Base-by-base conservation (phyloP, 2,113 vertebrate species). In the Sceloporus tristichus region DNA sequence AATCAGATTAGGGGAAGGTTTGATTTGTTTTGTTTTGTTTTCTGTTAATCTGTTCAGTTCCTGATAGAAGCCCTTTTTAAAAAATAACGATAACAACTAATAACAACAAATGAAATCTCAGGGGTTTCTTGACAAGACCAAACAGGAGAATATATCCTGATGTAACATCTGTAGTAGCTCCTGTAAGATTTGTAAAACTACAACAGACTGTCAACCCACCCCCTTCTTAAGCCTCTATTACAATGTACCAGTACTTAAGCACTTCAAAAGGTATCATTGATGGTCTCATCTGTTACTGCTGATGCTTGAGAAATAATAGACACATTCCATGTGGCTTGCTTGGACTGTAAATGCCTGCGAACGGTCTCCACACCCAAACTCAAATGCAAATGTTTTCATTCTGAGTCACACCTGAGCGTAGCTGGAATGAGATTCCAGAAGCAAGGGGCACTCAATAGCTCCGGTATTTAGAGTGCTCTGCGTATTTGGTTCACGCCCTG, bases 341-440 rank as follows among this genome's bases (percentile, higher is more conserved):
- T 0, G 48, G 90, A 93, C 85, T 90, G 82, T 90, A 90, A 92
- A 90, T 25, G 5, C 79, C 70, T 88, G 82, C 71, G 77, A 91
- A 70, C 18, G 91, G 90, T 92, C 89, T 88, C 71, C 90, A 88
- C 90, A 88, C 84, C 84, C 83, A 23, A 90, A 8, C 0, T 53
- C 53, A 88, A 82, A 87, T 86, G 62, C 56, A 92, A 94, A 90
- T 79, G 7, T 75, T 91, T 93, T 74, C 74, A 92, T 89, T n/a
- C 53, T 59, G 1, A 88, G 91, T 93, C 88, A 92, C 54, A 91
- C 74, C 88, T 93, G 74, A 71, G 8, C 18, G 14, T 88, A 53
- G 75, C 84, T 89, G 79, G 23, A 86, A 48, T 78, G 83, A 78
- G 65, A 70, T 79, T 79, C 42, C 62, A 25, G 48, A 86, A 78